phyloP scores from a whole-genome alignment of 2,888 invertebrate species.

The Eupithecia vulgata region DNA sequence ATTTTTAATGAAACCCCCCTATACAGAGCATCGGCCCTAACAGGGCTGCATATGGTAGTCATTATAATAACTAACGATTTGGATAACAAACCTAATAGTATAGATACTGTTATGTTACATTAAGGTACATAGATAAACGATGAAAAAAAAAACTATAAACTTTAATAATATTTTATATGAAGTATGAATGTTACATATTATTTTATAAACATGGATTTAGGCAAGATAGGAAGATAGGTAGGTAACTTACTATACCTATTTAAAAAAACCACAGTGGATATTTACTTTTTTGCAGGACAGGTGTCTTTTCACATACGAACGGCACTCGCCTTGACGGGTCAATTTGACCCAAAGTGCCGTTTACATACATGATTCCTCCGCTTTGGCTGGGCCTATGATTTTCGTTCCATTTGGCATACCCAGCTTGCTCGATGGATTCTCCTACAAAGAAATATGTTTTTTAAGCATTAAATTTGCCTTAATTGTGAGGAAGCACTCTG shows the following conservation, averaged over 20 bases:
- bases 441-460: constrained; percentile 13
- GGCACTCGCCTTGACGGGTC: constrained; percentile 9
- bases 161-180: too few species aligned
- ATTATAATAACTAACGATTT: too few species aligned
- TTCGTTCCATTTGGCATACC: constrained; percentile 13
- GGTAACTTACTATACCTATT: neutral
- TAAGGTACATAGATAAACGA: too few species aligned
- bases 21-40: too few species aligned
- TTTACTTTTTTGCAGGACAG: neutral
- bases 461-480: too few species aligned
- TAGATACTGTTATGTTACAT: too few species aligned
- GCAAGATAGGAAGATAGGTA: neutral
- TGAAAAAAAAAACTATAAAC: too few species aligned
- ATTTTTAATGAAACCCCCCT: too few species aligned
- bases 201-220: neutral
- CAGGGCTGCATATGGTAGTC: too few species aligned
- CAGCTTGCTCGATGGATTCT: constrained; percentile 21
- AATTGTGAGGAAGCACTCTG: too few species aligned
- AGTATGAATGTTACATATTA: too few species aligned
- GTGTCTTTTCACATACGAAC: constrained; percentile 20
- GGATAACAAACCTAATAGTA: too few species aligned
- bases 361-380: constrained; percentile 21
- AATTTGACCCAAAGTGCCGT: constrained; percentile 12
- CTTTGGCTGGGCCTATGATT: constrained; percentile 8
- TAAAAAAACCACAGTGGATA: neutral